Evolutionary conservation across 2,113 vertebrate genomes (phyloP), one percentile per base, ranked within the genome.

Genomic region (Nothobranchius kuhntae): DNA sequence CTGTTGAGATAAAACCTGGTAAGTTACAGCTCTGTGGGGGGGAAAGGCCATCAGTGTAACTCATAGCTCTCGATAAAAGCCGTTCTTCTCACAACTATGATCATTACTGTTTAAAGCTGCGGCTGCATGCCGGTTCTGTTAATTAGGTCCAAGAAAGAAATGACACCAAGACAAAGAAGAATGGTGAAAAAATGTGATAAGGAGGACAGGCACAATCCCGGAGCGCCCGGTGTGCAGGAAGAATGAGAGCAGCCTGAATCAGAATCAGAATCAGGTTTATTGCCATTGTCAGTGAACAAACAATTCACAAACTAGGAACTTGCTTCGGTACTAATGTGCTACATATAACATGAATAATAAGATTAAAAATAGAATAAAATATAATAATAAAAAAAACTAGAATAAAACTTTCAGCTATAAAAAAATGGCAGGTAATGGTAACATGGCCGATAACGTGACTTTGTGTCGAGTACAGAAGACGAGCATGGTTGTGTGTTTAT

Each of bases 61-160:
- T 8, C 53, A 78, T 54, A 63, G 63, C 45, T 15, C 36, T 38
- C 57, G 79, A 81, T 87, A 82, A 81, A 61, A 74, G 67, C 61
- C 69, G 15, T 72, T 87, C 77, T 75, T 69, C n/a, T 56, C 69
- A 75, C 81, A 61, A 75, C 78, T 82, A 83, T 83, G 82, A 83
- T 83, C 84, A 83, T 83, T 71, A 78, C 68, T 81, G 77, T 71
- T 65, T 76, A 50, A 21, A 30, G 65, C 71, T 55, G 65, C 75
- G 55, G 57, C 38, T 36, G 47, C 62, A 56, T 80, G 67, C 40
- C 80, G 68, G 71, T 84, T 68, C 53, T 54, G 61, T 84, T 87
- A 78, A 85, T 86, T 84, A 67, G 62, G 14, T 13, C 40, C 51
- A 8, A 51, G 50, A 77, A 68, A 82, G 70, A 84, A 84, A 86